phyloP scores from a whole-genome alignment of 92 coral and sea anemone genomes.

The Actinostola sp. region DNA sequence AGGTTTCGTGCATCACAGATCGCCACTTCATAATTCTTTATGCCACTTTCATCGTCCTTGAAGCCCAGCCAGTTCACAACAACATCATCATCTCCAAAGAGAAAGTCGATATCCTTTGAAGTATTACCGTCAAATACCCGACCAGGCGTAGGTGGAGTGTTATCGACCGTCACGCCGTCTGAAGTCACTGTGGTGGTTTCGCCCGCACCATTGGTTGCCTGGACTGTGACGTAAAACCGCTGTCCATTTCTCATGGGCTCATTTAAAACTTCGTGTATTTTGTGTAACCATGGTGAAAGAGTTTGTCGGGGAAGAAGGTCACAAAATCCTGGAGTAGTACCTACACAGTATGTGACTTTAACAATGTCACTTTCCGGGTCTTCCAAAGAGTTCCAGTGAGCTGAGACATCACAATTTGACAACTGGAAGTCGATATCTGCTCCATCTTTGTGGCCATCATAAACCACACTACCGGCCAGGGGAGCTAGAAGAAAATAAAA shows the following conservation, averaged over 20 bases:
- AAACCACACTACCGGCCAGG: conserved; percentile 22
- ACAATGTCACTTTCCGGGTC: conserved; percentile 94
- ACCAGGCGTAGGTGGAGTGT: conserved; percentile 81
- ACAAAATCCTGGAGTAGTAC: conserved; percentile 68
- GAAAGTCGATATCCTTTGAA: conserved; percentile 60
- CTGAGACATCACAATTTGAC: conserved; percentile 57
- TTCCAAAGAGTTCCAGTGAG: conserved; percentile 77
- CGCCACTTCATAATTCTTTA: conserved; percentile 67
- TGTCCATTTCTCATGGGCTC: conserved; percentile 67
- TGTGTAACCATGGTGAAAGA: conserved; percentile 39
- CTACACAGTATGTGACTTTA: conserved; percentile 82
- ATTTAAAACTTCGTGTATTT: conserved; percentile 45
- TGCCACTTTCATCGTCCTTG: conserved; percentile 78
- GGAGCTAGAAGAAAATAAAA: conserved; percentile 53
- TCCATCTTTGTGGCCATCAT: conserved; percentile 67
- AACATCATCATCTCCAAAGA: conserved; percentile 65
- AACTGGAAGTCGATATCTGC: conserved; percentile 74
- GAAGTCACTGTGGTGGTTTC: conserved; percentile 59
- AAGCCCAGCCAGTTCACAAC: conserved; percentile 76
- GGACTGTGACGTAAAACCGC: conserved; percentile 71
- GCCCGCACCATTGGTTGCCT: conserved; percentile 95
- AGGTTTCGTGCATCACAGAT: conserved; percentile 75
- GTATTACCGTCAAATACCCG: conserved; percentile 66
- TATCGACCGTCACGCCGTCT: conserved; percentile 86
- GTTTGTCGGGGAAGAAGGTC: conserved; percentile 41